A percentile compares a stretch with the other conserved stretches of the same genome.
Conservation (phyloP, 2,113 vertebrate genomes). For the Rousettus leschenaultii region DNA sequence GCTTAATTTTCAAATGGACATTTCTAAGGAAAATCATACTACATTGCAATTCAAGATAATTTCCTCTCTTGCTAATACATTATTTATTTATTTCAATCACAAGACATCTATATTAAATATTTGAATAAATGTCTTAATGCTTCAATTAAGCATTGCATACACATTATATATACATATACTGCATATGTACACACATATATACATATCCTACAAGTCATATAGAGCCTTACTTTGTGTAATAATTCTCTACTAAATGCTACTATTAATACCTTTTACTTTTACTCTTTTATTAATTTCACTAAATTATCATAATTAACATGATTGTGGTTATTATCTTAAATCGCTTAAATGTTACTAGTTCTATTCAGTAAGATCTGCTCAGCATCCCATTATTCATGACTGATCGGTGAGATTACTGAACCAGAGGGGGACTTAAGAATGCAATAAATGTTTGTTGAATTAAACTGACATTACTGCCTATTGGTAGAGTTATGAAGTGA, state of each 20-base stretch:
- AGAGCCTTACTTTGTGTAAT: background rate
- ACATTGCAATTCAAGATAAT: background rate
- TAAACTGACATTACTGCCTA: background rate
- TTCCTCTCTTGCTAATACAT: background rate
- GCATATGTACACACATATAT: background rate
- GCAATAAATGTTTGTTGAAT: background rate
- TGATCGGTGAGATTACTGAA: background rate
- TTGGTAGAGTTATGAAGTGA: background rate
- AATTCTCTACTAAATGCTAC: background rate
- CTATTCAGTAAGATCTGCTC: background rate
- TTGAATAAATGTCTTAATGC: background rate
- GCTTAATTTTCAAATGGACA: background rate
- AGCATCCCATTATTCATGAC: background rate
- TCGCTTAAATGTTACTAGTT: background rate
- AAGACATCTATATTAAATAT: background rate
- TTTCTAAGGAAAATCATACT: conserved; percentile 2
- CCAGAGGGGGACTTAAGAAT: background rate
- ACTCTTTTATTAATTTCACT: background rate
- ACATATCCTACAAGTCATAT: background rate
- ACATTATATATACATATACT: background rate
- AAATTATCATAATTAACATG: background rate
- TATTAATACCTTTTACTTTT: background rate
- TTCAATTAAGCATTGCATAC: background rate
- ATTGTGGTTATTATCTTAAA: background rate
- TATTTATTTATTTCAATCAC: background rate